Evolutionary conservation across 2,113 vertebrate genomes (phyloP), one percentile per base, ranked within the genome.

Genomic region (Rhea americana): DNA sequence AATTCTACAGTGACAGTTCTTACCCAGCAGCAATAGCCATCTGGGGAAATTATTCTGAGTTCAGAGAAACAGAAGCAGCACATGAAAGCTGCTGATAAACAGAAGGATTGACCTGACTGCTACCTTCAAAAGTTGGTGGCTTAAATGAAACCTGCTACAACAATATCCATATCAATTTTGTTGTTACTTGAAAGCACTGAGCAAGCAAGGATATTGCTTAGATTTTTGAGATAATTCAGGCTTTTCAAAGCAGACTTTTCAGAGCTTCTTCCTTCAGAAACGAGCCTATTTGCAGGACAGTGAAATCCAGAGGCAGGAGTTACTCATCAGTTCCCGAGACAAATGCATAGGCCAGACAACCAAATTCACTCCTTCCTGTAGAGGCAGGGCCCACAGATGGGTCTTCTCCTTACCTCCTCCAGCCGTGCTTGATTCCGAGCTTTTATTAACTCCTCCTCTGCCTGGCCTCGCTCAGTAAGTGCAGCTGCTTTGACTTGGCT

Each of bases 381-480:
- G 41, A 30, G 43, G 7, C 58, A 85, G 35, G 9, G 8, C 39
- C 58, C 63, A 35, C 30, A 62, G 67, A 28, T 59, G 78, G 41
- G 22, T 71, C 16, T 25, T n/a, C 16, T 17, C 30, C 97, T 95
- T 80, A 99, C 99, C 98, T 99, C 98, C 94, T 99, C 99, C 97
- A 98, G 56, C 14, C 98, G 98, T 9, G 97, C 96, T 90, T 98
- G 98, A 85, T 85, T 97, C 75, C 97, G 97, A 16, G 96, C 97
- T 94, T 98, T 98, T 11, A 98, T 92, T 53, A 99, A 94, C 78
- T 99, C 98, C 91, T 99, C 99, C 76, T 99, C 98, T 0, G 98
- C 98, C 61, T 97, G 98, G 55, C 97, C 95, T 30, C 98, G 97
- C 90, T 99, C 98, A 0, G 92, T 92, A 71, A 99, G 96, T 4